Percentiles rank a stretch among this genome's conserved stretches.
These are phyloP conservation scores for Metellina segmentata DNA, from an alignment of 2,888 invertebrate genomes.

Conservation along the genomic window DNA sequence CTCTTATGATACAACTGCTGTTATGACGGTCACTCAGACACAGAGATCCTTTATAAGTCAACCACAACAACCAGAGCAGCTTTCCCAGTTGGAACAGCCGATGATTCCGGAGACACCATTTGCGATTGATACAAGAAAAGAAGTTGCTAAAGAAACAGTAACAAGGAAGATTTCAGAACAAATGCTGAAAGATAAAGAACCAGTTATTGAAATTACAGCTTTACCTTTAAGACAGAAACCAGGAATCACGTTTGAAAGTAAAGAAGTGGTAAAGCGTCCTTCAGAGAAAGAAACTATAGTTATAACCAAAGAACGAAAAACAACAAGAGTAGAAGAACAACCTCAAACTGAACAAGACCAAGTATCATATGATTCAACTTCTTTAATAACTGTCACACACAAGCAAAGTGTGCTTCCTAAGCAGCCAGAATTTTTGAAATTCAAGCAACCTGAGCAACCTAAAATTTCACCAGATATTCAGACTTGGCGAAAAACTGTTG, in stretches of 20 bases:
- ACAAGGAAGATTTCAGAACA: constrained; percentile 77
- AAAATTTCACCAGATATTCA: constrained; percentile 80
- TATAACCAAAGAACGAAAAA: neutral
- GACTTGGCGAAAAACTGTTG: constrained; percentile 56
- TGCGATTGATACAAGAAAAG: constrained; percentile 37
- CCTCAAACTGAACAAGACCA: neutral
- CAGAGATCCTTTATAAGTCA: neutral
- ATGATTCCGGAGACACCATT: neutral
- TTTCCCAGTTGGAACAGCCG: neutral
- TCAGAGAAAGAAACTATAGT: neutral
- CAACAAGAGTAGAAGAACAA: neutral
- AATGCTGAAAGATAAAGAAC: constrained; percentile 81
- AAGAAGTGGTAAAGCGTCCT: constrained; percentile 53
- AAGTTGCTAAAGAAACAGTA: constrained; percentile 71
- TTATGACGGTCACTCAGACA: constrained; percentile 5
- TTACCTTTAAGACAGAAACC: constrained; percentile 37
- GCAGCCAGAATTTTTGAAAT: neutral
- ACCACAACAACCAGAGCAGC: neutral
- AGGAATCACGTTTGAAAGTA: constrained; percentile 59
- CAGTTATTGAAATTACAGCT: constrained; percentile 79
- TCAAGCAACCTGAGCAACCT: constrained; percentile 78
- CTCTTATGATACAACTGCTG: constrained; percentile 5
- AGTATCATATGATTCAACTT: neutral
- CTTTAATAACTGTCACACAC: neutral
- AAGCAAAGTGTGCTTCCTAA: constrained; percentile 1